Base-by-base conservation (phyloP, 2,888 invertebrate species). In the Rotaria magnacalcarata region DNA sequence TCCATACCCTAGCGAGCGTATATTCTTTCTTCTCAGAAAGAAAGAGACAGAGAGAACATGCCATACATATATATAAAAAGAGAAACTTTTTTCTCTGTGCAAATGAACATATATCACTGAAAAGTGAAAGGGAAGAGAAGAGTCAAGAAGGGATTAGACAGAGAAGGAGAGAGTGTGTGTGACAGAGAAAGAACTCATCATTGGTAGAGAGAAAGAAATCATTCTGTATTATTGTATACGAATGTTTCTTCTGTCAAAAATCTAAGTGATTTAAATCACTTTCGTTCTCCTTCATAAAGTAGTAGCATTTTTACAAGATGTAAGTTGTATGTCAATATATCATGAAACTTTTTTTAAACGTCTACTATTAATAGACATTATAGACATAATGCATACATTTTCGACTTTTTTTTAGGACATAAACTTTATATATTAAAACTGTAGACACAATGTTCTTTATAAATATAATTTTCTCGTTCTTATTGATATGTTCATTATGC, bases 121-220 rank as follows among this genome's bases (percentile, higher is more conserved):
- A n/a, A 19, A 60, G 58, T 27, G n/a, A 56, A 16, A 67, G 67
- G 19, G 34, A 67, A 67, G 34, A 67, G 67, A 67, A 34, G 67
- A 67, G 67, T 67, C 67, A 67, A 67, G 67, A 2, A 67, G 67
- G 67, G 67, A 67, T 67, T 67, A 67, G 34, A 67, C 11, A 67
- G 34, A 67, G 67, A 34, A 34, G 34, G 67, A 67, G 67, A 67
- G 67, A 56, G 21, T 11, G 50, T 11, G 67, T 34, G 34, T 2
- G 34, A 34, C 34, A 67, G 34, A 34, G 67, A 56, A 24, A 67
- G 67, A 60, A 60, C 58, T 60, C 58, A 60, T 60, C 58, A 60
- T 60, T 60, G 58, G 58, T n/a, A 60, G 58, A 67, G 19, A 67
- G 67, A 67, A 27, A 67, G 34, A 67, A 67, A 34, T 67, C 67